These are phyloP conservation scores for Tortricodes alternella DNA, from an alignment of 2,888 invertebrate species.

Conservation along the genomic window DNA sequence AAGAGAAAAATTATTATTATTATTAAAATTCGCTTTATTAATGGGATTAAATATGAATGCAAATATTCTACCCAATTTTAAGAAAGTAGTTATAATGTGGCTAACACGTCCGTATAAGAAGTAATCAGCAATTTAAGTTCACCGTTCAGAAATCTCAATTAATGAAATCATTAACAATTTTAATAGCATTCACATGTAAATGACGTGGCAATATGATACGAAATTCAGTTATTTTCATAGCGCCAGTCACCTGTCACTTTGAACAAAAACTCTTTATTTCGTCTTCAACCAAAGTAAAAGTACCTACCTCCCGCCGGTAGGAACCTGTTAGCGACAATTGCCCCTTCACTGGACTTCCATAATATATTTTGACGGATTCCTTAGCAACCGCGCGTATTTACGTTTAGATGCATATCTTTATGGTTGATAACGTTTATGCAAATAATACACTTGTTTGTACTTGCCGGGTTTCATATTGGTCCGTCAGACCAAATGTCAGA, in stretches of 20 bases:
- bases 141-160: too few relatives aligned
- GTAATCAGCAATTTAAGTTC: too few relatives aligned
- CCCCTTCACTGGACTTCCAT: conserved; percentile 26
- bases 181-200: neutral
- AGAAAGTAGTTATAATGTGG: too few relatives aligned
- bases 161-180: neutral
- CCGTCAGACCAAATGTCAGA: too few relatives aligned
- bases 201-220: neutral
- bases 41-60: too few relatives aligned
- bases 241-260: conserved; percentile 25
- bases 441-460: neutral
- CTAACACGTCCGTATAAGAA: too few relatives aligned
- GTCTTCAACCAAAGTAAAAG: conserved; percentile 37
- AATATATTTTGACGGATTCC: conserved; percentile 29
- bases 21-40: too few relatives aligned
- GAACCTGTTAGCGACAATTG: conserved; percentile 24
- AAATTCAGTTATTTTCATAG: conserved; percentile 20
- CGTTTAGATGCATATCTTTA: conserved; percentile 37
- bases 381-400: conserved; percentile 8
- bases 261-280: conserved; percentile 24
- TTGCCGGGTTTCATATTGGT: too few relatives aligned
- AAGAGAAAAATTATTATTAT: too few relatives aligned
- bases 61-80: too few relatives aligned
- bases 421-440: conserved; percentile 29
- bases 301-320: conserved; percentile 28